Evolutionary conservation across 2,797 vertebrate genomes (phyloP), one percentile per base, ranked within the genome.

Genomic region (Neoniphon sammara): DNA sequence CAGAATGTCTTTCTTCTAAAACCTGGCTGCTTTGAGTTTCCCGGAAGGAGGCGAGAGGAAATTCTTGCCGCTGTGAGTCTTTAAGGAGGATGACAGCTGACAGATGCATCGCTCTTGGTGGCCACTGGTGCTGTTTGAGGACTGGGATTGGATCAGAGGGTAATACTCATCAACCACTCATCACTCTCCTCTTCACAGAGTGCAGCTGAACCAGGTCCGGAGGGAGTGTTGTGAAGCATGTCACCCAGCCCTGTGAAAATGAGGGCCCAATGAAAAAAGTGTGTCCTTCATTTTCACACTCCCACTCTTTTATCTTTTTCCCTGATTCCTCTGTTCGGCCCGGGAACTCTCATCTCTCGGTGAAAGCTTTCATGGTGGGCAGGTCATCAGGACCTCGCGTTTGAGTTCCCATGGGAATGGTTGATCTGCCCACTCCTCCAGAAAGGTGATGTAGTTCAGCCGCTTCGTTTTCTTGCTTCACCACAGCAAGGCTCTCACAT

Each of bases 341-440:
- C 82, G 62, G 76, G 77, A 83, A 78, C 63, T 67, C 0, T 18
- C 12, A 7, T 77, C 30, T 79, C 75, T 80, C 27, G 67, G 63
- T 61, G 58, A 76, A 83, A 66, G 74, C 78, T 68, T 83, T 85
- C 75, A 54, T n/a, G 76, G 70, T 55, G 87, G 81, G 84, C 17
- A 62, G 78, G 65, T 86, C 85, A 77, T 25, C 2, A 17, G 68
- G 63, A 87, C 82, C 53, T 46, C 75, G 44, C 36, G 20, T 58
- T 20, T 52, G 60, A 84, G 83, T 90, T 92, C 87, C 82, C 89
- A 89, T 91, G 90, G 82, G 90, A 92, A 90, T 82, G 56, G 56
- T 25, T 79, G 80, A 83, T 85, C 58, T 74, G 75, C 85, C 81
- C 85, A 76, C 74, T 79, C 82, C 90, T 69, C 68, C 76, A 68